Evolutionary conservation across 2,113 vertebrate species (phyloP), one percentile per base, ranked within the genome.

Genomic region (Chlamydotis undulata): DNA sequence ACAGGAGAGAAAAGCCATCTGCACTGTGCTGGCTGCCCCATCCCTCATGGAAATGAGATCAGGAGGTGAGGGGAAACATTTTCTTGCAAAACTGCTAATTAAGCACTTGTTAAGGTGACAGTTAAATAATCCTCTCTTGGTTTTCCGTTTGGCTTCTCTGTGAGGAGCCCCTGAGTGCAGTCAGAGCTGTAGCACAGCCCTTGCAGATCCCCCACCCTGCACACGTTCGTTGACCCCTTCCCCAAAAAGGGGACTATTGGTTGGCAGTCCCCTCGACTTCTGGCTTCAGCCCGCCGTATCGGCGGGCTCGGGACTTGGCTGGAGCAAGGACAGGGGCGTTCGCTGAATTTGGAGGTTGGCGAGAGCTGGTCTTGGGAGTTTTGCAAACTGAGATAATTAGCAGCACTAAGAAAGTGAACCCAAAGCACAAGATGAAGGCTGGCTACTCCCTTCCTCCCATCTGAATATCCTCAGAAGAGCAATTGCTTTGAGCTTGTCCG

Each of bases 261-360:
- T 3, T 14, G 64, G 45, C 45, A 43, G 47, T 4, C 56, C 19
- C 39, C 69, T n/a, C 31, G 3, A 4, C 19, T 31, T 65, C 16
- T 53, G 56, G 7, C 41, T 59, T 67, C 22, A 26, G 28, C 59
- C 19, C 37, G 57, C 15, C 0, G 0, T n/a, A 2, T 9, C 26
- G 2, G 25, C 19, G 65, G 31, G 19, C 26, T 77, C n/a, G 45
- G 73, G 39, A 3, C 16, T 43, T 19, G 57, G 22, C 2, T 47
- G 61, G 65, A 60, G 47, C 43, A 2, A 14, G 41, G 56, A 35
- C 47, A 50, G 67, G 43, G 55, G 5, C 0, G 0, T 26, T 56
- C 0, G 7, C 49, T 35, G 83, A 8, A 4, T 37, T 16, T 10
- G 60, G 47, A 87, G 81, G 9, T 19, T 87, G 77, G 19, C 3